A percentile compares a stretch with the other conserved stretches of the same genome.
Conservation (phyloP, 1,140 invertebrate species). For the Tyrophagus putrescentiae region DNA sequence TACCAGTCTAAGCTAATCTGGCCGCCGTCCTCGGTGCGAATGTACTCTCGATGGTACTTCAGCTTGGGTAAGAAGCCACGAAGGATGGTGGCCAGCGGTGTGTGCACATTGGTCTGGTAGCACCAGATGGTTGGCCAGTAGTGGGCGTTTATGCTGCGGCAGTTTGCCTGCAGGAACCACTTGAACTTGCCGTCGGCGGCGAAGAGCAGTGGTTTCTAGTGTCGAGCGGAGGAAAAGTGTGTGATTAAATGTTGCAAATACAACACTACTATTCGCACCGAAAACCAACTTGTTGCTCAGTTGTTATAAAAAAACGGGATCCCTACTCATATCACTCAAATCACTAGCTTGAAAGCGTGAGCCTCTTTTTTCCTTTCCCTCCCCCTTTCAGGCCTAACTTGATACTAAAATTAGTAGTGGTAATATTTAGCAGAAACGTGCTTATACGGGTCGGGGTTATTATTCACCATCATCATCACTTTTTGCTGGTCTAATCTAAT, state of each 20-base stretch:
- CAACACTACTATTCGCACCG: neutral
- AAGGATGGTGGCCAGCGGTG: constrained; percentile 54
- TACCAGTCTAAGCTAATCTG: constrained; percentile 66
- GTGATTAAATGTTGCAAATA: neutral
- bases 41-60: constrained; percentile 52
- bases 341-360: no score
- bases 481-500: no score
- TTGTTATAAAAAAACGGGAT: neutral
- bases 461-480: no score
- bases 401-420: no score
- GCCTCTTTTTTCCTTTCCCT: no score
- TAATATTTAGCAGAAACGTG: no score
- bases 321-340: neutral
- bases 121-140: constrained; percentile 76
- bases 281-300: neutral
- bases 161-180: constrained; percentile 46
- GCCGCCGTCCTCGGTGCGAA: constrained; percentile 60
- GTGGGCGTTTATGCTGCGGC: constrained; percentile 52
- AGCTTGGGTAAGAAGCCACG: constrained; percentile 41
- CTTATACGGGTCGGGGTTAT: no score
- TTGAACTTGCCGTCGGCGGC: constrained; percentile 44
- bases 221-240: neutral
- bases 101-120: constrained; percentile 63
- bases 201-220: constrained; percentile 31
- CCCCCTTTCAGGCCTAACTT: no score